Conservation (phyloP, 2,797 vertebrate genomes). For the Falco novaeseelandiae region DNA sequence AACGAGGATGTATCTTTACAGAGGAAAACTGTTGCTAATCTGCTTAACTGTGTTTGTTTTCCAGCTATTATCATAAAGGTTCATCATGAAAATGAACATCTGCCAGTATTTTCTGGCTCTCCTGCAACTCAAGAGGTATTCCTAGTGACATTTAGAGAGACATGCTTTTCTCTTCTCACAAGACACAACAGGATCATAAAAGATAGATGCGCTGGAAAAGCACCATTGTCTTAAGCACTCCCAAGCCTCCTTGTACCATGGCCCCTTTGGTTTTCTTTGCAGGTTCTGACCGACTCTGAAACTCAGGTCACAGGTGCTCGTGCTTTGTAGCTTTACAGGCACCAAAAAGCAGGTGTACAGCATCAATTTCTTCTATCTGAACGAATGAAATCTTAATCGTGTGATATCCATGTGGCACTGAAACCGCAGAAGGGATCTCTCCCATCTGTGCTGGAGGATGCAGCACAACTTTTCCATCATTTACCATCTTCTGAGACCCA, state of each 20-base stretch:
- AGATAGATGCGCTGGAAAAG: background rate
- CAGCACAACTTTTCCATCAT: background rate
- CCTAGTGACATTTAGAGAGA: slow-evolving; percentile 10
- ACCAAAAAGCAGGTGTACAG: background rate
- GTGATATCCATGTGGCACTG: background rate
- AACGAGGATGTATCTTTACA: background rate
- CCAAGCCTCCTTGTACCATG: background rate
- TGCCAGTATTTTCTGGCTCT: slow-evolving; percentile 24
- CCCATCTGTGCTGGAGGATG: background rate
- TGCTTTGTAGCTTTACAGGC: background rate
- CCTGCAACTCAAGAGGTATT: background rate
- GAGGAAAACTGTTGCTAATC: background rate
- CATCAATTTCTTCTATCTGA: background rate
- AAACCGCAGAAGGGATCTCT: background rate
- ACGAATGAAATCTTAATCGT: background rate
- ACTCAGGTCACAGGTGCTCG: background rate
- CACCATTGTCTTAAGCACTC: background rate
- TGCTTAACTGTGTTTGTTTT: background rate
- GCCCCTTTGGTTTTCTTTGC: background rate
- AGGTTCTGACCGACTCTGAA: background rate
- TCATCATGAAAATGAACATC: background rate
- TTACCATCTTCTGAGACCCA: background rate
- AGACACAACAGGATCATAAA: background rate
- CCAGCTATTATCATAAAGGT: background rate
- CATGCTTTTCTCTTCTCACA: background rate